phyloP scores from a whole-genome alignment of 37 sponge, comb jelly and placozoan genomes.

The Beroe forskalii region DNA sequence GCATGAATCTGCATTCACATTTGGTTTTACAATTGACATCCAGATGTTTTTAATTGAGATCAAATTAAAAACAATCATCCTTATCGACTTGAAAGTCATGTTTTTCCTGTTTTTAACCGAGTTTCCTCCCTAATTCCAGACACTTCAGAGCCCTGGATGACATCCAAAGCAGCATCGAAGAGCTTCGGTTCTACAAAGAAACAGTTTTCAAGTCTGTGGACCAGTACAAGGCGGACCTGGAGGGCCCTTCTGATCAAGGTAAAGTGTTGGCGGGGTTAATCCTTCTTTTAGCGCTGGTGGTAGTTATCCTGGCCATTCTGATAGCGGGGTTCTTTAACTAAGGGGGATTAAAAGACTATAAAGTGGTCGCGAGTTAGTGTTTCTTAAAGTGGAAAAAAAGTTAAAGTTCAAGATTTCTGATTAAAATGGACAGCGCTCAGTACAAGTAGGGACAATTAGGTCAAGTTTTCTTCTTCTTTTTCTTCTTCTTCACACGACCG shows the following conservation, averaged over 20 bases:
- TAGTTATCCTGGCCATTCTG: background rate
- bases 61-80: background rate
- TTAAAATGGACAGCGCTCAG: too few species aligned
- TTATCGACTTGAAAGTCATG: background rate
- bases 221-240: constrained; percentile 20
- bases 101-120: too few species aligned
- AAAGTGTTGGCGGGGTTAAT: background rate
- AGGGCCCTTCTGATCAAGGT: background rate
- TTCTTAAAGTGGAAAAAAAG: too few species aligned
- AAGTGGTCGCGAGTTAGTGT: too few species aligned
- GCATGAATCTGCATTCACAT: background rate
- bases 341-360: too few species aligned
- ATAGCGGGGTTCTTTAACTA: background rate
- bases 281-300: background rate
- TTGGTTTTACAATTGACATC: background rate
- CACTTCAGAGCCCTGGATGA: constrained; percentile 77
- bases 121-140: too few species aligned
- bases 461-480: too few species aligned
- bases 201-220: constrained; percentile 69
- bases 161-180: constrained; percentile 76
- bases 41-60: background rate
- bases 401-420: too few species aligned
- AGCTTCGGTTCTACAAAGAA: constrained; percentile 72
- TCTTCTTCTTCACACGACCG: too few species aligned
- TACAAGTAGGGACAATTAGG: too few species aligned